Conservation (phyloP, 2,113 vertebrate species). For the Mastomys natalensis region DNA sequence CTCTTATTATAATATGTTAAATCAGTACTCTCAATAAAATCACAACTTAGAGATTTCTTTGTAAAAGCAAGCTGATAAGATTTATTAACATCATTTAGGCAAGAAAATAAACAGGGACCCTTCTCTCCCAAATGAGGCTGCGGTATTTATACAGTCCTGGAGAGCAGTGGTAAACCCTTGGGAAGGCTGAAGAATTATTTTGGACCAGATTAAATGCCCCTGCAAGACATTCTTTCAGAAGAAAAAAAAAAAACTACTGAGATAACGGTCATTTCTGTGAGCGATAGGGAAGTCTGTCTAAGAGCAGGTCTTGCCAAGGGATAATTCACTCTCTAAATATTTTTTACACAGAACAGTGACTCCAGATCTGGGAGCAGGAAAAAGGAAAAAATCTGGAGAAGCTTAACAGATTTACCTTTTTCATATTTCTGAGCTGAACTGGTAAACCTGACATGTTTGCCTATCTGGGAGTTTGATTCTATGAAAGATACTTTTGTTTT, state of each 20-base stretch:
- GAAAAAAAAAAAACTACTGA: constrained; percentile 44
- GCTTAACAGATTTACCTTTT: constrained; percentile 58
- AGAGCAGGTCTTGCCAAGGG: constrained; percentile 17
- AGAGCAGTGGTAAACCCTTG: neutral
- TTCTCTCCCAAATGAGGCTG: constrained; percentile 24
- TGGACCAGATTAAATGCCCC: constrained; percentile 51
- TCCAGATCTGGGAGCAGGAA: constrained; percentile 52
- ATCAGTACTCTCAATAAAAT: constrained; percentile 20
- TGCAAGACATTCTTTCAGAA: constrained; percentile 27
- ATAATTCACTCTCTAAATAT: constrained; percentile 58
- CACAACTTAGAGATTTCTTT: neutral
- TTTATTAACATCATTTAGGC: constrained; percentile 43
- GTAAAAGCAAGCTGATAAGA: constrained; percentile 23
- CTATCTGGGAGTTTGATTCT: constrained; percentile 43
- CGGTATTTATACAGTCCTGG: constrained; percentile 14
- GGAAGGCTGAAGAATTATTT: constrained; percentile 43
- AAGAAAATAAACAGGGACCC: neutral
- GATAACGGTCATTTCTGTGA: constrained; percentile 58
- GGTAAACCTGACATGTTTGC: constrained; percentile 52
- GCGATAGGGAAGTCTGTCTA: constrained; percentile 21
- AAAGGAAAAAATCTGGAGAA: constrained; percentile 56
- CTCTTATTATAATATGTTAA: constrained; percentile 25
- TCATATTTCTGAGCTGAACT: constrained; percentile 31
- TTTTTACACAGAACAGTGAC: constrained; percentile 71
- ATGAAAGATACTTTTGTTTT: constrained; percentile 59